Evolutionary conservation across 2,888 invertebrate genomes (phyloP).

Genomic region (Pseudolycoriella hygida): DNA sequence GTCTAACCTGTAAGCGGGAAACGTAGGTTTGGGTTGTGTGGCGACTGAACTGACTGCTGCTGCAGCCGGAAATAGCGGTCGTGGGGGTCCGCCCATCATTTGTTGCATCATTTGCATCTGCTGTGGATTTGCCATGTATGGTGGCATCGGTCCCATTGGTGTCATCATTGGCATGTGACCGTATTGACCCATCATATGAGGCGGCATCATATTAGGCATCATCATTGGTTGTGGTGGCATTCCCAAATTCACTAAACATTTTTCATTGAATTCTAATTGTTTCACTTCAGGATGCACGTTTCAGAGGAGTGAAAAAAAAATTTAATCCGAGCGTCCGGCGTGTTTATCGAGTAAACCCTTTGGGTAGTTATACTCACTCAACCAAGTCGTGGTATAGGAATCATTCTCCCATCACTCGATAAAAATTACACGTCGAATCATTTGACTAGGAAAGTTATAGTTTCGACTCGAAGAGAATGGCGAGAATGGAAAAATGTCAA

Average conservation of each 20-base stretch:
- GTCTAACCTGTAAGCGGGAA: slow-evolving; percentile 54
- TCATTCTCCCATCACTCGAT: too few relatives aligned
- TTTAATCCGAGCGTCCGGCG: too few relatives aligned
- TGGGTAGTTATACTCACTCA: too few relatives aligned
- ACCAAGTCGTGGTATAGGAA: too few relatives aligned
- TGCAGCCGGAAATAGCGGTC: slow-evolving; percentile 71
- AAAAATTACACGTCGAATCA: too few relatives aligned
- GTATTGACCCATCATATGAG: slow-evolving; percentile 35
- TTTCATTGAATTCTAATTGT: background rate
- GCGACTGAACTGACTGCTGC: slow-evolving; percentile 31
- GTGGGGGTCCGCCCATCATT: slow-evolving; percentile 41
- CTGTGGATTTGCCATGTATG: slow-evolving; percentile 49
- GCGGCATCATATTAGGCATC: slow-evolving; percentile 38
- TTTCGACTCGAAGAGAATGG: too few relatives aligned
- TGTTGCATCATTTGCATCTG: slow-evolving; percentile 31
- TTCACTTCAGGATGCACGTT: too few relatives aligned
- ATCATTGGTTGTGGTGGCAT: slow-evolving; percentile 43
- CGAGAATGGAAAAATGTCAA: too few relatives aligned
- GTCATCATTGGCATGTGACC: slow-evolving; percentile 43
- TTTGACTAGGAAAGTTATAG: too few relatives aligned
- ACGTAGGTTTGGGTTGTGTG: slow-evolving; percentile 51
- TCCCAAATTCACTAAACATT: background rate
- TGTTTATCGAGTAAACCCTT: too few relatives aligned
- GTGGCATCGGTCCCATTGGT: slow-evolving; percentile 51
- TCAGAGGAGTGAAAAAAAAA: too few relatives aligned